phyloP scores from a whole-genome alignment of 2,888 invertebrate genomes.

The Agonopterix alstromeriana region DNA sequence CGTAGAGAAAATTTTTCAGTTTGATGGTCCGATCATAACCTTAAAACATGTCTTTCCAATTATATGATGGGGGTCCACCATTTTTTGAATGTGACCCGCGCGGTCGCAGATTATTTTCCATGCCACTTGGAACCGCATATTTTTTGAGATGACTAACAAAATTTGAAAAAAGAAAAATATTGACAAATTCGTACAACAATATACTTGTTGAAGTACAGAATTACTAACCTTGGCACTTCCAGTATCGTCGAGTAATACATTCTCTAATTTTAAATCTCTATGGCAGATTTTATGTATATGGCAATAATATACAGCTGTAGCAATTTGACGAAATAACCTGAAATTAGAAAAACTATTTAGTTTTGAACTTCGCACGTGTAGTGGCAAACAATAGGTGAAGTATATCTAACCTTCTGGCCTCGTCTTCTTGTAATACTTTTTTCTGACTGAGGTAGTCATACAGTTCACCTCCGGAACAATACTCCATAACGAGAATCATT shows the following conservation, averaged over 20 bases:
- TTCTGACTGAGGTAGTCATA: slow-evolving; percentile 97
- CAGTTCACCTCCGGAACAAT: slow-evolving; percentile 98
- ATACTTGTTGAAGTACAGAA: not conserved
- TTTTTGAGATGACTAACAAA: too few species aligned
- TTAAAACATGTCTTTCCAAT: too few species aligned
- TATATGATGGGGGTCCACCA: too few species aligned
- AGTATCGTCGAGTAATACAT: slow-evolving; percentile 93
- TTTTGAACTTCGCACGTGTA: too few species aligned
- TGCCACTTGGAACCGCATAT: too few species aligned
- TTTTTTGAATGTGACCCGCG: too few species aligned
- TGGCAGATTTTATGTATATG: slow-evolving; percentile 99
- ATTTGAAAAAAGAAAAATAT: too few species aligned
- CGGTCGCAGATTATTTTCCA: too few species aligned
- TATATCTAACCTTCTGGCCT: slow-evolving; percentile 81
- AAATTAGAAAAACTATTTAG: slow-evolving; percentile 14
- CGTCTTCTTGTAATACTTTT: slow-evolving; percentile 93
- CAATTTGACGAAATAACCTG: slow-evolving; percentile 96
- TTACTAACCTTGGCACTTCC: slow-evolving; percentile 95
- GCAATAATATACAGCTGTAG: slow-evolving; percentile 97
- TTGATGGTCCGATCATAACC: too few species aligned
- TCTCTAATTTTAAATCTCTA: slow-evolving; percentile 96
- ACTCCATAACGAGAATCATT: slow-evolving; percentile 99
- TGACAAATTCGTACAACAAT: too few species aligned
- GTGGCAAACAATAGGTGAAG: not conserved
- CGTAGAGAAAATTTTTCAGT: too few species aligned